Evolutionary conservation across 30 jellyfish, hydroid and myxozoan genomes (phyloP).

Genomic region (Catostylus mosaicus): DNA sequence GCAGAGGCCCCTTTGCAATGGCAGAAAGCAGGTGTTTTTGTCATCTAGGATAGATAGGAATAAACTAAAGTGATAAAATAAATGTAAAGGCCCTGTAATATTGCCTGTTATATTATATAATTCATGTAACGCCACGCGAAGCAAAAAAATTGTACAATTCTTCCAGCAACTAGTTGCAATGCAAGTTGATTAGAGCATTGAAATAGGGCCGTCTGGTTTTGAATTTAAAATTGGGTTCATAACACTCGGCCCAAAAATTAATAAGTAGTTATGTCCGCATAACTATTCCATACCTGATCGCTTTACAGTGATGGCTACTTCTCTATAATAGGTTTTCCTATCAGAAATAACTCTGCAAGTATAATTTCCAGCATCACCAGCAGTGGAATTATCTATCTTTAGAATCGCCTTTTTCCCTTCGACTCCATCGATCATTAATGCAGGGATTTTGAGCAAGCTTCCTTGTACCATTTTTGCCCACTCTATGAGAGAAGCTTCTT

Average conservation of each 20-base stretch:
- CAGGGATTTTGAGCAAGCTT: background rate
- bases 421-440: background rate
- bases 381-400: conserved; percentile 3
- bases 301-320: conserved; percentile 1
- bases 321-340: conserved; percentile 10
- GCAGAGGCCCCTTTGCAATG: conserved; percentile 53
- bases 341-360: conserved; percentile 12
- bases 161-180: too few species aligned
- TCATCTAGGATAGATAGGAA: background rate
- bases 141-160: too few species aligned
- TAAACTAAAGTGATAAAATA: too few species aligned
- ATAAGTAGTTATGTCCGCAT: background rate
- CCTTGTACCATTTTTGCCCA: conserved; percentile 50
- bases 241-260: background rate
- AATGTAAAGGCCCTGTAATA: too few species aligned
- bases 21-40: conserved; percentile 19
- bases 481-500: background rate
- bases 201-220: background rate
- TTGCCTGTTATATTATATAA: too few species aligned
- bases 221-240: background rate
- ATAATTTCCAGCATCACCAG: conserved; percentile 48
- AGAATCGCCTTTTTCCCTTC: background rate
- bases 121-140: too few species aligned
- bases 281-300: conserved; percentile 28
- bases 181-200: too few species aligned